Evolutionary conservation across 2,888 invertebrate species (phyloP).

Genomic region (Clivina fossor): DNA sequence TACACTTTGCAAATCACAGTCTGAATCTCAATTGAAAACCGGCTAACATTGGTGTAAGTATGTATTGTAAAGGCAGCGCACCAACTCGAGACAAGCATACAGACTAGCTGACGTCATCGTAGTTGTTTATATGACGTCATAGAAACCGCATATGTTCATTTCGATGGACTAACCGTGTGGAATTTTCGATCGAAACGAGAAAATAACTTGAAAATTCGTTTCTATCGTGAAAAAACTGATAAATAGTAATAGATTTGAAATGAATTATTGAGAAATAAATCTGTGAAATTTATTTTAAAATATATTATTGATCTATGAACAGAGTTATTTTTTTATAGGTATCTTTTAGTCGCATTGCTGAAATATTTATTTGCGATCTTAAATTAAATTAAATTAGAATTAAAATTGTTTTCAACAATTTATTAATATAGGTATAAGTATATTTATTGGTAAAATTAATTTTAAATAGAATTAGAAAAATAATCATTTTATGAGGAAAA

Average conservation of each 20-base stretch:
- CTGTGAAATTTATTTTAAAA: not conserved
- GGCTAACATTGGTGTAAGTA: no score
- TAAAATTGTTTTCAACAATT: no score
- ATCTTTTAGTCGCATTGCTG: no score
- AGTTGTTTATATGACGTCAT: constrained; percentile 18
- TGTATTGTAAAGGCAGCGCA: no score
- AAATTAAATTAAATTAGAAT: no score
- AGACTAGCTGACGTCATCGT: constrained; percentile 23
- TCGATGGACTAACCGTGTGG: constrained; percentile 2
- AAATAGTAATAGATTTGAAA: not conserved
- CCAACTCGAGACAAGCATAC: constrained; percentile 21
- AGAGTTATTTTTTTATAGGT: no score
- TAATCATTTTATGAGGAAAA: no score
- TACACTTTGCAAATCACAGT: constrained; percentile 31
- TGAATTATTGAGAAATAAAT: not conserved
- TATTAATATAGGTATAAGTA: no score
- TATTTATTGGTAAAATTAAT: no score
- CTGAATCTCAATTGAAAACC: constrained; percentile 8
- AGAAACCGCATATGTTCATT: constrained; percentile 24
- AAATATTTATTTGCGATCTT: no score
- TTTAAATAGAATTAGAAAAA: no score
- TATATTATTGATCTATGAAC: no score
- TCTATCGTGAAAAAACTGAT: not conserved
- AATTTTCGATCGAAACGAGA: not conserved
- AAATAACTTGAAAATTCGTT: not conserved